Evolutionary conservation across 2,113 vertebrate species (phyloP), one percentile per base, ranked within the genome.

Genomic region (Corvus cornix): DNA sequence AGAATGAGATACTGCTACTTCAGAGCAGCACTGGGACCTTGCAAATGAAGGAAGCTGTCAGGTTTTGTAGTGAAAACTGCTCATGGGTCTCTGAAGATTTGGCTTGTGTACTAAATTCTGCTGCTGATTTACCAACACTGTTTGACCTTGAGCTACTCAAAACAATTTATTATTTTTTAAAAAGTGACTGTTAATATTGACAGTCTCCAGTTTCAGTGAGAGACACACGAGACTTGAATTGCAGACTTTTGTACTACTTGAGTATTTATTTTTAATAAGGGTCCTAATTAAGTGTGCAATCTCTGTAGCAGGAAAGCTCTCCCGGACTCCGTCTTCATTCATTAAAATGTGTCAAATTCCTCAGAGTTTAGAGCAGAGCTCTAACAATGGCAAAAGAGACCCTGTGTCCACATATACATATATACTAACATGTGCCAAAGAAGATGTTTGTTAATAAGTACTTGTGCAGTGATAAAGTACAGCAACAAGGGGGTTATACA

Each of bases 291-390:
- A 97, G 77, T 0, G 53, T 93, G 83, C 73, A 87, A 95, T 94
- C 83, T 92, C 90, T 94, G 70, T 92, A 87, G 84, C 74, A 94
- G 92, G 90, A 82, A 96, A 92, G 90, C 95, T 96, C 95, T 96
- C 96, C 94, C 93, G 94, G 95, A 96, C 90, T 84, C 92, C 92
- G 59, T 72, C 95, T 93, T 92, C 88, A 81, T 96, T 96, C 96
- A 96, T 97, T 95, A 96, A 97, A 94, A 96, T 89, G 93, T 97
- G 96, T 96, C 90, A 96, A 93, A 96, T 97, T 95, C 96, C 88
- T 97, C 69, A 30, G 95, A 95, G 85, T 96, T 97, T 92, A 68
- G 73, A 93, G 85, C 76, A 89, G 73, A 82, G 83, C 80, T 92
- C 95, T 87, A 94, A 96, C 92, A 93, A 94, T 72, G 90, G 80